Percentiles rank a stretch among this genome's conserved stretches.
These are phyloP conservation scores for Dipodomys stephensi DNA, from an alignment of 2,113 vertebrate species.

Conservation along the genomic window DNA sequence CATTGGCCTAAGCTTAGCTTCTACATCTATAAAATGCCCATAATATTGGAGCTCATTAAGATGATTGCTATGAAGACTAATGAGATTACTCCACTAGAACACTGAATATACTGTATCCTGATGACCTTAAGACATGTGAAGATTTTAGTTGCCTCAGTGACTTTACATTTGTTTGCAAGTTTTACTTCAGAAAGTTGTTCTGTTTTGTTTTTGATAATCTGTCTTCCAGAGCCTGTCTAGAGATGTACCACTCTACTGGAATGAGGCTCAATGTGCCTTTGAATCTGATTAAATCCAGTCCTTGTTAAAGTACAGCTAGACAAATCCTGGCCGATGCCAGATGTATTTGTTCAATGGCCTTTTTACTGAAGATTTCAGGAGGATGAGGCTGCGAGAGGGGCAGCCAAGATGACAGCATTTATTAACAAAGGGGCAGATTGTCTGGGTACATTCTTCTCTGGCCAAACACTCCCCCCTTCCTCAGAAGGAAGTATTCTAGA, in stretches of 20 bases:
- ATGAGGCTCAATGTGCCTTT: slow-evolving; percentile 14
- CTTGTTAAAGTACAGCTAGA: slow-evolving; percentile 49
- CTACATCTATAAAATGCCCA: background rate
- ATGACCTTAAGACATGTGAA: background rate
- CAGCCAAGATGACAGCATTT: slow-evolving; percentile 42
- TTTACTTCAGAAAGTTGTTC: slow-evolving; percentile 40
- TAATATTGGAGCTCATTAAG: background rate
- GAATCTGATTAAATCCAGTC: slow-evolving; percentile 66
- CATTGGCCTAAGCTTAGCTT: background rate
- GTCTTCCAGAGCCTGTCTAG: slow-evolving; percentile 3
- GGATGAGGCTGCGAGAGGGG: slow-evolving; percentile 44
- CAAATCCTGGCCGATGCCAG: slow-evolving; percentile 26
- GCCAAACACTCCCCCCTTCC: slow-evolving; percentile 37
- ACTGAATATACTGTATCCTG: background rate
- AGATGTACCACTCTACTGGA: background rate
- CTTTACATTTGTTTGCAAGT: background rate
- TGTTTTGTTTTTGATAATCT: slow-evolving; percentile 9
- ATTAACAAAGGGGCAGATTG: slow-evolving; percentile 59
- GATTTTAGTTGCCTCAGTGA: too few species aligned
- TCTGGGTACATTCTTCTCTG: slow-evolving; percentile 55
- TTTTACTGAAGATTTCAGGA: slow-evolving; percentile 61
- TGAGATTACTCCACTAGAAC: background rate
- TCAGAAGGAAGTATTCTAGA: slow-evolving; percentile 60
- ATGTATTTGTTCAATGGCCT: slow-evolving; percentile 42
- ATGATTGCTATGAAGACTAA: background rate